Percentiles rank a stretch among this genome's conserved stretches.
Evolutionary conservation across 1,140 invertebrate species (phyloP).

Genomic region (Chrysopa pallens): DNA sequence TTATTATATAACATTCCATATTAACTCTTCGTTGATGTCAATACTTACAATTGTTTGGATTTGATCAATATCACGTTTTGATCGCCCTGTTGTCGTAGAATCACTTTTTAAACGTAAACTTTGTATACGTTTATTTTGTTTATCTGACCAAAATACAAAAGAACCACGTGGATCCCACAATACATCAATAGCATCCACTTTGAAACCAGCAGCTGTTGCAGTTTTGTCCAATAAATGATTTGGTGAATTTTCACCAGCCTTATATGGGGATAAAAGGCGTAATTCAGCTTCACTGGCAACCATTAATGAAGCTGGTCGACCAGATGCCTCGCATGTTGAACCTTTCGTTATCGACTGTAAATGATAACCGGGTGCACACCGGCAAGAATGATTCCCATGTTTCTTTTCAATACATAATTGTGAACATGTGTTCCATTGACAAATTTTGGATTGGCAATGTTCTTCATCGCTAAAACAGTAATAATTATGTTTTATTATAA

Average conservation of each 20-base stretch:
- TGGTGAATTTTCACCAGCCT: constrained; percentile 26
- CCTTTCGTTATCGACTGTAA: constrained; percentile 24
- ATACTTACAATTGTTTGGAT: constrained; percentile 10
- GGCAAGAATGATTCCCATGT: constrained; percentile 36
- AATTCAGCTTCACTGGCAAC: constrained; percentile 45
- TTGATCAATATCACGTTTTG: constrained; percentile 11
- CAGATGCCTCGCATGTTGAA: constrained; percentile 31
- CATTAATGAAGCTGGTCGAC: constrained; percentile 34
- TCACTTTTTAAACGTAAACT: constrained; percentile 15
- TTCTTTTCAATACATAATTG: constrained; percentile 56
- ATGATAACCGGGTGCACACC: constrained; percentile 44
- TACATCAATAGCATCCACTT: constrained; percentile 35
- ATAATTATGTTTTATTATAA: no score
- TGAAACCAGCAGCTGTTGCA: constrained; percentile 16
- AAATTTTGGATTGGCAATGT: constrained; percentile 17
- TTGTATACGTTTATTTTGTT: constrained; percentile 25
- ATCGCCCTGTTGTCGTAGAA: constrained; percentile 5
- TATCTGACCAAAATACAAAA: constrained; percentile 32
- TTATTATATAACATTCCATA: no score
- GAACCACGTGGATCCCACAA: constrained; percentile 24
- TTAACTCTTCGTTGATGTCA: no score
- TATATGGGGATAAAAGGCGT: constrained; percentile 37
- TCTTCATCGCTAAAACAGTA: constrained; percentile 4
- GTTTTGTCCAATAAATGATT: constrained; percentile 16
- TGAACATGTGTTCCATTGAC: constrained; percentile 50